These are phyloP conservation scores for Dysmachus trigonus DNA, from an alignment of 2,888 invertebrate genomes.

Conservation along the genomic window DNA sequence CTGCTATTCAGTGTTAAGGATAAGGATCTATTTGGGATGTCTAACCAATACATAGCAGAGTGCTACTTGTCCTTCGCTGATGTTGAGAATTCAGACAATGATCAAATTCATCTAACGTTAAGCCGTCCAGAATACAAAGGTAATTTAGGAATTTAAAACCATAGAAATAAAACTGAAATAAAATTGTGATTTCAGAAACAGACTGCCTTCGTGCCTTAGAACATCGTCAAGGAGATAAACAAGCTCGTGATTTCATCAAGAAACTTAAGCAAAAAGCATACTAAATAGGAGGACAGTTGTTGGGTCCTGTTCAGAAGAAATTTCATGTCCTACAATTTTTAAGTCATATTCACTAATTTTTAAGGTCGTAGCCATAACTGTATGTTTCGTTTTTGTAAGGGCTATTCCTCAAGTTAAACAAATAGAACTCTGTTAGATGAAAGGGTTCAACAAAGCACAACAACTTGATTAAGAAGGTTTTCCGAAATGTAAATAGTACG, in stretches of 20 bases:
- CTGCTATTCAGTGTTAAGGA: conserved; percentile 93
- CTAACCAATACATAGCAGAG: conserved; percentile 94
- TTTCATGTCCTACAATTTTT: neutral
- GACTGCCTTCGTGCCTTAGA: conserved; percentile 82
- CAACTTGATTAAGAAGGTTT: neutral
- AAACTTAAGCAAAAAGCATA: conserved; percentile 74
- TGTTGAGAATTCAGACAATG: conserved; percentile 72
- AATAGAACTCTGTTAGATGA: neutral
- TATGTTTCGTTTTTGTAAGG: neutral
- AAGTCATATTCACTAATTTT: neutral
- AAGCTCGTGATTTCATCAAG: conserved; percentile 88
- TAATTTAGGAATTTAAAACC: conserved; percentile 57
- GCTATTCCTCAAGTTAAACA: neutral
- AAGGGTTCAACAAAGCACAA: neutral
- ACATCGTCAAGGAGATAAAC: conserved; percentile 84
- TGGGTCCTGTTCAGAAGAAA: neutral
- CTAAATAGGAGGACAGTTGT: conserved; percentile 6
- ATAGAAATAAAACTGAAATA: conserved; percentile 46
- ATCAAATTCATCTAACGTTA: conserved; percentile 78
- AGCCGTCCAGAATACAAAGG: conserved; percentile 75
- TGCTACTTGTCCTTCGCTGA: conserved; percentile 86
- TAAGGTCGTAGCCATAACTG: neutral
- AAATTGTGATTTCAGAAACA: conserved; percentile 66
- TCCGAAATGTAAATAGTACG: neutral
- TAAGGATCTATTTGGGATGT: conserved; percentile 90